Conservation (phyloP, 2,113 vertebrate species). For the Micronisus gabar region DNA sequence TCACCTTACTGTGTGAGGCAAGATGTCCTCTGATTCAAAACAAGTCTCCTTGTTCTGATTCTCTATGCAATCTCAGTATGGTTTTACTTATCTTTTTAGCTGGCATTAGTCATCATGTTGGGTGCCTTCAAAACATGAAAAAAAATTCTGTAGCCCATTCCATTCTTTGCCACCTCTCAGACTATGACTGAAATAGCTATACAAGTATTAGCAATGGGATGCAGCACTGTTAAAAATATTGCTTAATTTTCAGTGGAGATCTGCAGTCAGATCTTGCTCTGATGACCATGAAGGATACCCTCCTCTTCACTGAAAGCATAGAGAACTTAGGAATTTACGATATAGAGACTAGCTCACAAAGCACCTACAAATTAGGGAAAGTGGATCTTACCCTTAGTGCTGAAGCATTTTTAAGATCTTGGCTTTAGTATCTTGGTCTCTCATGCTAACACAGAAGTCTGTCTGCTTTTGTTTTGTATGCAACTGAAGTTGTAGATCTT, state of each 20-base stretch:
- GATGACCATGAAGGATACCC: background rate
- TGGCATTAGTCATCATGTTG: background rate
- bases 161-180: background rate
- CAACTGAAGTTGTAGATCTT: background rate
- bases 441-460: background rate
- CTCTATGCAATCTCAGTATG: background rate
- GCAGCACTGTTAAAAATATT: background rate
- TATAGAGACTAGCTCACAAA: background rate
- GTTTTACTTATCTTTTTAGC: background rate
- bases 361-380: background rate
- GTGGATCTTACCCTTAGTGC: rapidly evolving
- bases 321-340: background rate
- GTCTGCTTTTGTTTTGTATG: background rate
- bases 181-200: background rate
- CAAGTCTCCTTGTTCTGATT: background rate
- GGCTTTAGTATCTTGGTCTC: background rate
- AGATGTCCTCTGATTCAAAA: background rate
- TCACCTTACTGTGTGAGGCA: background rate
- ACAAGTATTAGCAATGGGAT: background rate
- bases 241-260: background rate
- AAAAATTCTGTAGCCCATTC: background rate
- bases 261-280: background rate
- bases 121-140: background rate
- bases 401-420: background rate
- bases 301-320: background rate